Evolutionary conservation across 1,140 invertebrate species (phyloP).

Genomic region (Carposina sasakii): DNA sequence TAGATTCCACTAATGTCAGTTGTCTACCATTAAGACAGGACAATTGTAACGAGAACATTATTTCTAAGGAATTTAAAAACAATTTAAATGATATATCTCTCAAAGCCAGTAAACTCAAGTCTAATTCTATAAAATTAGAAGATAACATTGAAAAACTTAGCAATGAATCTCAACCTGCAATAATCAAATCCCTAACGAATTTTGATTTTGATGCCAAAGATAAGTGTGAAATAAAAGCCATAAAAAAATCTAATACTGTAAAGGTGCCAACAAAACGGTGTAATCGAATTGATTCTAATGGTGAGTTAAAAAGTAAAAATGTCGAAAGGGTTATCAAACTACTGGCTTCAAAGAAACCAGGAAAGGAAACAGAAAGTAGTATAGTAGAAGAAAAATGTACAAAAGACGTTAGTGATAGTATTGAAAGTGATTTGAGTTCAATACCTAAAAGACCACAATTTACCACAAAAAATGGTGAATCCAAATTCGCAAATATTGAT

Average conservation of each 20-base stretch:
- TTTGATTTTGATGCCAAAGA: neutral
- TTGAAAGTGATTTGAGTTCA: too few species aligned
- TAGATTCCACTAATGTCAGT: too few species aligned
- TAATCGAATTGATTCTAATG: neutral
- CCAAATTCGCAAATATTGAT: conserved; percentile 46
- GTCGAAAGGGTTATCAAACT: neutral
- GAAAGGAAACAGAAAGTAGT: neutral
- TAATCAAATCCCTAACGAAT: neutral
- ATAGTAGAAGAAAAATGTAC: too few species aligned
- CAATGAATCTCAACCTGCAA: conserved; percentile 2
- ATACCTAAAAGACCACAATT: too few species aligned
- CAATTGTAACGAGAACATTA: too few species aligned
- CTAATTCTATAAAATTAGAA: too few species aligned
- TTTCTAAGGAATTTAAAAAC: too few species aligned
- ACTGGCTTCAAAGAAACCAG: neutral
- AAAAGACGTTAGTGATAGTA: too few species aligned
- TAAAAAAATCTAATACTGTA: neutral
- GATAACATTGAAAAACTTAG: neutral
- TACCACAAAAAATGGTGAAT: conserved; percentile 37
- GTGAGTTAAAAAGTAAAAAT: neutral
- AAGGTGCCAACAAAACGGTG: neutral
- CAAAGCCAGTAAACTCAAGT: too few species aligned
- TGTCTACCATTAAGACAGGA: too few species aligned
- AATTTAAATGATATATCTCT: too few species aligned
- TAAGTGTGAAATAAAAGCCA: neutral